Evolutionary conservation across 1,140 invertebrate genomes (phyloP).

Genomic region (Bacillus rossius): DNA sequence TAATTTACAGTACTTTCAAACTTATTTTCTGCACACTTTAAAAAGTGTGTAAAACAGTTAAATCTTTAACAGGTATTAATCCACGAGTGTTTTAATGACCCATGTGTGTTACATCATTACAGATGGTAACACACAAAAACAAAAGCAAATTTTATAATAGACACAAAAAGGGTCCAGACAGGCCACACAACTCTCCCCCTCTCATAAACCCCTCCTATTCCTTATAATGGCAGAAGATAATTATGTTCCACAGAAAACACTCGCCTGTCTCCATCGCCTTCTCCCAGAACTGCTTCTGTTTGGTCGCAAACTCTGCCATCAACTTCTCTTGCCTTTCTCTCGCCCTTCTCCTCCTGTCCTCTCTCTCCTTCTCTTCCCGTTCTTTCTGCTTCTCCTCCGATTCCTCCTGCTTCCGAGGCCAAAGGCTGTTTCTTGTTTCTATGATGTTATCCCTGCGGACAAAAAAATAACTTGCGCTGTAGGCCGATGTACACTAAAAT

Average conservation of each 20-base stretch:
- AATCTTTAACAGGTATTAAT: no score
- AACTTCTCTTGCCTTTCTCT: conserved; percentile 86
- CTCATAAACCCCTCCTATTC: no score
- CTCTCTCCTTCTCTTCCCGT: conserved; percentile 59
- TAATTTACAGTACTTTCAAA: no score
- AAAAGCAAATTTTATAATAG: background rate
- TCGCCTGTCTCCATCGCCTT: conserved; percentile 65
- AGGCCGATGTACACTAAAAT: no score
- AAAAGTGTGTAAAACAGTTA: no score
- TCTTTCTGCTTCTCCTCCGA: conserved; percentile 66
- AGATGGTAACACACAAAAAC: background rate
- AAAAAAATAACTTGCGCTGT: conserved; percentile 7
- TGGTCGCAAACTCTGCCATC: conserved; percentile 88
- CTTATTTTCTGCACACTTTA: no score
- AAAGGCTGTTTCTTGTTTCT: conserved; percentile 61
- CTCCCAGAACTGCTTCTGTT: conserved; percentile 89
- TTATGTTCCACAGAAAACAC: no score
- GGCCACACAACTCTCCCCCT: no score
- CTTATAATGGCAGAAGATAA: no score
- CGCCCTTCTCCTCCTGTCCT: conserved; percentile 74
- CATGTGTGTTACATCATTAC: no score
- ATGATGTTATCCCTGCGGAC: conserved; percentile 55
- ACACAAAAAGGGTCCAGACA: background rate
- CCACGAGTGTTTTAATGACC: no score
- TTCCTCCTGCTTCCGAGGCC: conserved; percentile 67